Evolutionary conservation across 2,888 invertebrate genomes (phyloP).

Genomic region (Harpalus rufipes): DNA sequence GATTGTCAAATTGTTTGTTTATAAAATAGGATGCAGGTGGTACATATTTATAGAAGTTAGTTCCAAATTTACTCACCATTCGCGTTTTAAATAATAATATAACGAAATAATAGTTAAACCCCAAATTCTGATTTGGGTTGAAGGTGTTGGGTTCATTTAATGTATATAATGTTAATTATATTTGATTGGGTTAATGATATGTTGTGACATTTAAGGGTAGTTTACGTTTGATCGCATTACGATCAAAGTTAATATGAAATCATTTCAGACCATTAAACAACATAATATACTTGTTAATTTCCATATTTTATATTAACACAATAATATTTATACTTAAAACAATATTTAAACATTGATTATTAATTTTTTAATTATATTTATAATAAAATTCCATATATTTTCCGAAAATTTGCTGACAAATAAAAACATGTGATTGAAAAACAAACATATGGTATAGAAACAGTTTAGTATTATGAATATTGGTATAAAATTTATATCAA

Average conservation of each 20-base stretch:
- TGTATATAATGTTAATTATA: background rate
- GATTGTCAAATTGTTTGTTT: background rate
- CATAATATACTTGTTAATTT: background rate
- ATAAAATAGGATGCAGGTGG: background rate
- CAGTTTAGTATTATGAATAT: background rate
- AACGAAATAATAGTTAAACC: background rate
- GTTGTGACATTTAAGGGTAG: conserved; percentile 31
- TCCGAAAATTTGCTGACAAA: background rate
- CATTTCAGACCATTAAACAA: conserved; percentile 14
- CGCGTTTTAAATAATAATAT: background rate
- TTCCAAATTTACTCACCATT: background rate
- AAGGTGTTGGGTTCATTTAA: background rate
- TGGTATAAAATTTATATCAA: background rate
- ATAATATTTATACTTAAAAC: background rate
- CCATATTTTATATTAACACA: background rate
- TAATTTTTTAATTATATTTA: background rate
- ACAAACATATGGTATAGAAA: background rate
- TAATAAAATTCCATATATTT: background rate
- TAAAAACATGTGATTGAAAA: background rate
- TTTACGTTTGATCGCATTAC: conserved; percentile 24
- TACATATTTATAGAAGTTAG: background rate
- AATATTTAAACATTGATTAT: background rate
- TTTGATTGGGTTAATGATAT: conserved; percentile 8
- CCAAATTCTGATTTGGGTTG: background rate
- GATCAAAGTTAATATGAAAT: conserved; percentile 24